A percentile compares a stretch with the other conserved stretches of the same genome.
Evolutionary conservation across 1,140 invertebrate genomes (phyloP).

Genomic region (Gerris buenoi): DNA sequence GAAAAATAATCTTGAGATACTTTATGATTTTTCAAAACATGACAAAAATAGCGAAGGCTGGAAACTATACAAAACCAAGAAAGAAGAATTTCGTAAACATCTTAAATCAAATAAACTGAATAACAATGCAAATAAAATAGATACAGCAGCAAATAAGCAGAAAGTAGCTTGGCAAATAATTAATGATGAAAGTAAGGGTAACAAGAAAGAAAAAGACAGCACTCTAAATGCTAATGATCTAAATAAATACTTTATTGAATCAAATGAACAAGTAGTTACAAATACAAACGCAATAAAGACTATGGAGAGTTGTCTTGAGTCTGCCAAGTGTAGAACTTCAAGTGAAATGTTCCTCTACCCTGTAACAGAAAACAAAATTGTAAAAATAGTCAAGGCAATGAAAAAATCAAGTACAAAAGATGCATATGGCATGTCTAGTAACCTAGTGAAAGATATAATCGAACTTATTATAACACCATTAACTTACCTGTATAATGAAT

Average conservation of each 20-base stretch:
- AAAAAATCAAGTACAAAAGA: neutral
- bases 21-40: neutral
- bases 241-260: neutral
- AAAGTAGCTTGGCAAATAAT: neutral
- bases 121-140: neutral
- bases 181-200: neutral
- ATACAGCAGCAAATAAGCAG: neutral
- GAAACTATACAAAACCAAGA: neutral
- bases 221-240: neutral
- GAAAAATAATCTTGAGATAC: neutral
- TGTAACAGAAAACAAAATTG: neutral
- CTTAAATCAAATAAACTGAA: neutral
- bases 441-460: no score
- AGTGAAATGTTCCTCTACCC: neutral
- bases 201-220: neutral
- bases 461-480: no score
- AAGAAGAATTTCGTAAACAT: neutral
- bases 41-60: neutral
- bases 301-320: neutral
- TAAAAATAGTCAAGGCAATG: neutral
- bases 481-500: no score
- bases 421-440: neutral
- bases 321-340: neutral
- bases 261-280: neutral
- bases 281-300: neutral